Evolutionary conservation across 2,113 vertebrate genomes (phyloP), one percentile per base, ranked within the genome.

Genomic region (Chloropsis hardwickii): DNA sequence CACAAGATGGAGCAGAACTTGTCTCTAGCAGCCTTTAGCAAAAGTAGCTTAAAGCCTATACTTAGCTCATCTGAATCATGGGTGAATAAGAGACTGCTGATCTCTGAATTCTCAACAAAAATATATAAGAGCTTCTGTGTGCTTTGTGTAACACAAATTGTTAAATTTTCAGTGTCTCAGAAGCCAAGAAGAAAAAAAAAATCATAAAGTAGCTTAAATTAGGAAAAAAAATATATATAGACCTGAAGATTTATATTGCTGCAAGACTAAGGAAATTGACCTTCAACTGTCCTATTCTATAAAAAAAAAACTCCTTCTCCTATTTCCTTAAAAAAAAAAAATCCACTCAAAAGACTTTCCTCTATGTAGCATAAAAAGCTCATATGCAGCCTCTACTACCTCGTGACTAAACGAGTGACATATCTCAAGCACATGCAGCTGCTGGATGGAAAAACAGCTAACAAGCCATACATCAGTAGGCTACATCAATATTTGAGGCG

Each of bases 1-100:
- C 97, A 95, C 93, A 47, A 95, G 96, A 56, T 92, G 96, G 95
- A 93, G 83, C 31, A 90, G 72, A 88, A 84, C 21, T 62, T 80
- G 10, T 1, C 50, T 81, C 44, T 11, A 15, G 25, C 65, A 48
- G 14, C 39, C 37, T 48, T 23, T 1, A 67, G 62, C 37, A 82
- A 33, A 79, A 70, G 58, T 3, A 88, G 40, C 45, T 86, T 48
- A 78, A 45, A 88, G 64, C 48, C 85, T 86, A 35, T 81, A 40
- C 39, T 93, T 66, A 33, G 81, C 64, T 77, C 44, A 3, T 27
- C 67, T 81, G 94, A 96, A 70, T 90, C 78, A 84, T 9, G n/a
- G 20, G 31, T 94, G 92, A 95, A 44, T 60, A 87, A 90, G 35
- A 90, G 21, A 42, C 76, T 94, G 86, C 78, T 95, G 84, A 86